A percentile compares a stretch with the other conserved stretches of the same genome.
These are phyloP conservation scores for Apodemus agrarius DNA, from an alignment of 2,797 vertebrate species.

Conservation along the genomic window DNA sequence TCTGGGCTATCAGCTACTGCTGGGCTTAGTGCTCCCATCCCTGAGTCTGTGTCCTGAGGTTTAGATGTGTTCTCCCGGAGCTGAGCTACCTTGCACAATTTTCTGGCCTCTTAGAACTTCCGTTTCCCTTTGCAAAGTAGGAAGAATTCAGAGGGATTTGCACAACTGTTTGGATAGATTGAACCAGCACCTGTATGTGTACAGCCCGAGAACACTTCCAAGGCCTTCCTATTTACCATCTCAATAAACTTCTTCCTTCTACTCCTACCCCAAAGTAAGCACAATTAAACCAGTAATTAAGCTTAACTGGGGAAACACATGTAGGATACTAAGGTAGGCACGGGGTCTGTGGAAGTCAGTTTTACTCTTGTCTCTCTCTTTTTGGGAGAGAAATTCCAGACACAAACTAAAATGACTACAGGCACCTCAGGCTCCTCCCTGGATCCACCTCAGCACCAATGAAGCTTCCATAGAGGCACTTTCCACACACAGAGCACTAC, in stretches of 20 bases:
- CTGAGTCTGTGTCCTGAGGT: neutral
- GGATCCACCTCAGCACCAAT: too few species aligned
- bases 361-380: neutral
- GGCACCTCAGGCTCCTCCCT: neutral
- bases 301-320: neutral
- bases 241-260: neutral
- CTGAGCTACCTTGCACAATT: neutral
- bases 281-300: neutral
- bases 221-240: neutral
- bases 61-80: rapidly evolving
- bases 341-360: neutral
- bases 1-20: neutral
- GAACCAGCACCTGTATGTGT: neutral
- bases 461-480: rapidly evolving
- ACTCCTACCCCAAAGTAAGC: neutral
- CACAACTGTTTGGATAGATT: neutral
- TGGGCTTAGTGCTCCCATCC: too few species aligned
- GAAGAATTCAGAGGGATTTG: neutral
- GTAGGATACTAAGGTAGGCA: neutral
- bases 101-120: neutral
- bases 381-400: neutral
- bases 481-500: neutral
- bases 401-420: rapidly evolving
- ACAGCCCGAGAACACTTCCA: neutral
- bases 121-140: neutral